Percentiles rank a stretch among this genome's conserved stretches.
phyloP scores from a whole-genome alignment of 2,888 invertebrate genomes.

The Hypselothyrea guttata region DNA sequence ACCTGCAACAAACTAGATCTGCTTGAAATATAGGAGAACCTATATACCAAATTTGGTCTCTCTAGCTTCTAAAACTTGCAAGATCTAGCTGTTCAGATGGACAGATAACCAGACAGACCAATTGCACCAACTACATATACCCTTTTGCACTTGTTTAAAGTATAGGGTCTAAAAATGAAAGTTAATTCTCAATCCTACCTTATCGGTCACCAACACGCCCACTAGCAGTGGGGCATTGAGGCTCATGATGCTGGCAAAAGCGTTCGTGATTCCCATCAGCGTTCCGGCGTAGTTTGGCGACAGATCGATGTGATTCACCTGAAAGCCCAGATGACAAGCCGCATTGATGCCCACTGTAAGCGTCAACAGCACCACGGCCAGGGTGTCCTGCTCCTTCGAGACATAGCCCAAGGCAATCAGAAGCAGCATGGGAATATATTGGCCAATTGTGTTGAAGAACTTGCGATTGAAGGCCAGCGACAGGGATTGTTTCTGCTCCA shows the following conservation, averaged over 20 bases:
- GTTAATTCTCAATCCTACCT: too few species aligned
- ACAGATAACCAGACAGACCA: too few species aligned
- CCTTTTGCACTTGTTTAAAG: too few species aligned
- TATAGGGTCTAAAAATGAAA: too few species aligned
- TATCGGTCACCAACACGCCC: constrained; percentile 86
- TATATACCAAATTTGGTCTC: too few species aligned
- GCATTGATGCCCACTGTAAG: constrained; percentile 90
- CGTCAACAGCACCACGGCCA: constrained; percentile 87
- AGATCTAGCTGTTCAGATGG: too few species aligned
- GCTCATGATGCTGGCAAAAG: constrained; percentile 89
- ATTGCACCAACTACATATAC: too few species aligned
- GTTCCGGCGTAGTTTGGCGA: constrained; percentile 92
- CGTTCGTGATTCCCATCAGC: constrained; percentile 93
- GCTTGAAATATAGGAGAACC: too few species aligned
- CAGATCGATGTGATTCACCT: constrained; percentile 92
- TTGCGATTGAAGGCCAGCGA: constrained; percentile 82
- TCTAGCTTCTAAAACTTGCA: too few species aligned
- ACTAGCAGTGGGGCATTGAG: constrained; percentile 90
- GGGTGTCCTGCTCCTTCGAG: constrained; percentile 73
- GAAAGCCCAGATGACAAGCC: constrained; percentile 89
- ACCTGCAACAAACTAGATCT: too few species aligned
- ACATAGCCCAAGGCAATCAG: constrained; percentile 85
- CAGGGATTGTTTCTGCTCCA: constrained; percentile 70
- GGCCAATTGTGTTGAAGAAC: constrained; percentile 85
- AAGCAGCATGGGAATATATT: constrained; percentile 87